These are phyloP conservation scores for Saguinus midas DNA, from an alignment of 2,113 vertebrate species.

Conservation along the genomic window DNA sequence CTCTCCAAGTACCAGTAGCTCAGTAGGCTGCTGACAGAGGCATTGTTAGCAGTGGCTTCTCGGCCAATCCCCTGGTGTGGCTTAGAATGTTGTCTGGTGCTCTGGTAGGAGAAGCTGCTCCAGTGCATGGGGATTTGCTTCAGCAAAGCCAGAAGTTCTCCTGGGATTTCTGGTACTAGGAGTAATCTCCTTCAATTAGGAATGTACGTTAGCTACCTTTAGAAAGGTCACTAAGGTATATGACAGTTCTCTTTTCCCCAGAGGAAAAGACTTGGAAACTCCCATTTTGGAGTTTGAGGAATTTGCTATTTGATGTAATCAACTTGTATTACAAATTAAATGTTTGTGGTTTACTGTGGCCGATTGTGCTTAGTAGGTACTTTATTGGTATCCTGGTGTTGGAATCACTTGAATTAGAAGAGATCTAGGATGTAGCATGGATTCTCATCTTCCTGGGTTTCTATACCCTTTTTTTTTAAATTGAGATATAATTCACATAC, in stretches of 20 bases:
- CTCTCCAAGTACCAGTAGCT: not conserved
- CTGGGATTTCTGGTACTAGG: not conserved
- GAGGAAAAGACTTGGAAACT: not conserved
- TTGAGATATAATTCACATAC: not conserved
- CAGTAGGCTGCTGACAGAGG: not conserved
- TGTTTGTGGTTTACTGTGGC: not conserved
- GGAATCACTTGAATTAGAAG: not conserved
- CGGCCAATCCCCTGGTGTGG: not conserved
- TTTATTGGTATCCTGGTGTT: not conserved
- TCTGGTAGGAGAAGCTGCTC: not conserved
- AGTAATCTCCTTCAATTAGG: not conserved
- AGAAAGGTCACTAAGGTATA: not conserved
- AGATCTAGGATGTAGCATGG: not conserved
- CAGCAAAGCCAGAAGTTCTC: not conserved
- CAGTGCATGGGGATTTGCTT: not conserved
- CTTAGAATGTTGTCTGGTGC: not conserved
- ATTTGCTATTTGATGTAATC: slow-evolving; percentile 5
- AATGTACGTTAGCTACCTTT: not conserved
- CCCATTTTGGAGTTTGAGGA: not conserved
- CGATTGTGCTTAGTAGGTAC: not conserved
- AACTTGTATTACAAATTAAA: not conserved
- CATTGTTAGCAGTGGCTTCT: not conserved
- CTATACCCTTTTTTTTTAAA: too few relatives aligned
- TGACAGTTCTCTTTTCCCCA: not conserved
- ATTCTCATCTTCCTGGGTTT: not conserved